phyloP scores from a whole-genome alignment of 2,888 invertebrate species.

The Empis stercorea region DNA sequence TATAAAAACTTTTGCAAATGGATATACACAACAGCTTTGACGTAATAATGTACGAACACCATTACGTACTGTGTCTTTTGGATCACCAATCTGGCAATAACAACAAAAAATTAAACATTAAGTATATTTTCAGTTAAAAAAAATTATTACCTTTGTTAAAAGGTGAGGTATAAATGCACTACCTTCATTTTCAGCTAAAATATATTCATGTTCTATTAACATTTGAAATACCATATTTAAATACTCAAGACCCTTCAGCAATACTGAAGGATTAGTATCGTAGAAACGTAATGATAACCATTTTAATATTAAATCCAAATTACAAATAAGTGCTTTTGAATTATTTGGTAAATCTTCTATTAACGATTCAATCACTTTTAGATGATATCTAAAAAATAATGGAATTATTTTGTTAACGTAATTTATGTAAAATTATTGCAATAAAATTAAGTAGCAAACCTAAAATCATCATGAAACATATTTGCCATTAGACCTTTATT shows the following conservation, averaged over 20 bases:
- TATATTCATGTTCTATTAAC: constrained; percentile 68
- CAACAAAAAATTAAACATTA: constrained; percentile 7
- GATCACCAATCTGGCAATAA: constrained; percentile 93
- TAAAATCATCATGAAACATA: constrained; percentile 91
- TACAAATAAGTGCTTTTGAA: constrained; percentile 67
- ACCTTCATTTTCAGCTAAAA: constrained; percentile 82
- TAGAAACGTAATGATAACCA: constrained; percentile 96
- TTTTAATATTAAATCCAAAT: constrained; percentile 88
- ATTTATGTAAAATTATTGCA: neutral
- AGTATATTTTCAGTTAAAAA: neutral
- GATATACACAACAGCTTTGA: constrained; percentile 73
- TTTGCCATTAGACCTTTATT: constrained; percentile 77
- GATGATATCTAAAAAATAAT: constrained; percentile 63
- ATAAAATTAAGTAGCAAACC: constrained; percentile 34
- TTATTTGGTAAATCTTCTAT: constrained; percentile 72
- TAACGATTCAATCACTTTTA: constrained; percentile 87
- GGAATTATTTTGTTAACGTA: neutral
- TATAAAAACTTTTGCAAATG: constrained; percentile 76
- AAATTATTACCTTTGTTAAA: constrained; percentile 59
- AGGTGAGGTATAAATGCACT: constrained; percentile 90
- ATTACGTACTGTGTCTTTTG: constrained; percentile 87
- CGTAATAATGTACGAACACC: constrained; percentile 77
- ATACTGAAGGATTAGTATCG: constrained; percentile 95
- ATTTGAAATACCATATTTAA: constrained; percentile 68
- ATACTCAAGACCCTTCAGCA: constrained; percentile 91